Conservation (phyloP, 2,888 invertebrate genomes). For the Sycophila texana region DNA sequence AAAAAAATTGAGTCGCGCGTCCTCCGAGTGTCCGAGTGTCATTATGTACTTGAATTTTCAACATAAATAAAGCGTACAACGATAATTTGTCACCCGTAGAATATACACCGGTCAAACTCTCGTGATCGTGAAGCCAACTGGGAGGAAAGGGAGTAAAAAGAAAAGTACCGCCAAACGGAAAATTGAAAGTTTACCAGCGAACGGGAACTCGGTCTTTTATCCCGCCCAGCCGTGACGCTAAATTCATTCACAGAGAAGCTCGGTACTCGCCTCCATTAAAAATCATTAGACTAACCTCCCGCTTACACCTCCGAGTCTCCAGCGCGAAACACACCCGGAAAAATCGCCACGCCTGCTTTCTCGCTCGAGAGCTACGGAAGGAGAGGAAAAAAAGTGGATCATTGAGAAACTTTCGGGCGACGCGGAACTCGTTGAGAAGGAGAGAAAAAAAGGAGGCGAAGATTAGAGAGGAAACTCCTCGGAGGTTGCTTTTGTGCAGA, state of each 20-base stretch:
- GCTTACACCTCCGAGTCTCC: not conserved
- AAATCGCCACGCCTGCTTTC: not conserved
- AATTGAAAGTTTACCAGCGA: constrained; percentile 2
- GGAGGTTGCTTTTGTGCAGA: not conserved
- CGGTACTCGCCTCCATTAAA: constrained; percentile 2
- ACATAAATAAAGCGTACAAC: too few relatives aligned
- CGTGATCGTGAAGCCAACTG: not conserved
- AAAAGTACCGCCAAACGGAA: not conserved
- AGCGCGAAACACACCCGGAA: not conserved
- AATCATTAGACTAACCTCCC: constrained; percentile 18
- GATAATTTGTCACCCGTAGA: not conserved
- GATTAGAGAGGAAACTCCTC: constrained; percentile 44
- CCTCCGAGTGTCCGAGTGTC: too few relatives aligned
- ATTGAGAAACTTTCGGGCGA: constrained; percentile 46
- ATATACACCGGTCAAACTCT: not conserved
- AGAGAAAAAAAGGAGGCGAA: not conserved
- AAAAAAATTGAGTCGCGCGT: not conserved
- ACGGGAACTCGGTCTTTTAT: not conserved
- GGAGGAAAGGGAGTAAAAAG: not conserved
- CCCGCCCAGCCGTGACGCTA: not conserved
- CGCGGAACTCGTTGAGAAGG: not conserved
- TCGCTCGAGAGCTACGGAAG: not conserved
- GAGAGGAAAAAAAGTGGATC: constrained; percentile 30
- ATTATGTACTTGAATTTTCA: too few relatives aligned
- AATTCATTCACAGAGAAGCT: constrained; percentile 3